These are phyloP conservation scores for Hippasteria phrygiana DNA, from an alignment of 53 echinoderm and acorn worm genomes.

Conservation along the genomic window DNA sequence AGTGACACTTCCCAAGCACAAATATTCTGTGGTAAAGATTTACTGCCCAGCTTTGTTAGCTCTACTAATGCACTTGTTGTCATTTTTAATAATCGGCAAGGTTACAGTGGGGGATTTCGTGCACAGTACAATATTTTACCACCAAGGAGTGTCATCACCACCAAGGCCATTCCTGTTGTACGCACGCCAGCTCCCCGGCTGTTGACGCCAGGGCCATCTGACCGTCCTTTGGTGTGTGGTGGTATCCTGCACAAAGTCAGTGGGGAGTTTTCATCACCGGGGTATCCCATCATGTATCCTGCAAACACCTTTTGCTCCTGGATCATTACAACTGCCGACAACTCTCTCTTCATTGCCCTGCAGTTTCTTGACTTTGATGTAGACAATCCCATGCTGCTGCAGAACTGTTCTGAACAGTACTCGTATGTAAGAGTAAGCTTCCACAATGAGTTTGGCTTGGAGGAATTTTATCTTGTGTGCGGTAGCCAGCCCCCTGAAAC, in stretches of 20 bases:
- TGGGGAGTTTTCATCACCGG: constrained; percentile 55
- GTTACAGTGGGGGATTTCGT: constrained; percentile 49
- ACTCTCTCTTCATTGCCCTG: constrained; percentile 34
- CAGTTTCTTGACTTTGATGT: constrained; percentile 70
- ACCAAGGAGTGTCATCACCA: neutral
- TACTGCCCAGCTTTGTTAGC: neutral
- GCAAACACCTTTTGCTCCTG: constrained; percentile 31
- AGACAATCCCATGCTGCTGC: constrained; percentile 45
- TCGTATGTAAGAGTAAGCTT: constrained; percentile 43
- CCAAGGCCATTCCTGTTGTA: neutral
- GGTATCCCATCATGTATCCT: constrained; percentile 58
- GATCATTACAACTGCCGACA: constrained; percentile 38
- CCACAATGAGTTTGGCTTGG: neutral
- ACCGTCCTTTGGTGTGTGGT: constrained; percentile 8
- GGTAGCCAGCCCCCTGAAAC: constrained; percentile 16
- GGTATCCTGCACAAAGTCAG: constrained; percentile 1
- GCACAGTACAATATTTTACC: constrained; percentile 7
- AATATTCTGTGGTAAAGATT: constrained; percentile 55
- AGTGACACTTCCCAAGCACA: neutral
- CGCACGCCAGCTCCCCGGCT: neutral
- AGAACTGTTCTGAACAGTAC: constrained; percentile 54
- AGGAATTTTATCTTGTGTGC: constrained; percentile 45
- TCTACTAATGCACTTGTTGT: constrained; percentile 26
- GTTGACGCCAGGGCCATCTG: neutral
- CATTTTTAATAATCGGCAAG: constrained; percentile 22